Evolutionary conservation across 2,797 vertebrate genomes (phyloP), one percentile per base, ranked within the genome.

Genomic region (Oreortyx pictus): DNA sequence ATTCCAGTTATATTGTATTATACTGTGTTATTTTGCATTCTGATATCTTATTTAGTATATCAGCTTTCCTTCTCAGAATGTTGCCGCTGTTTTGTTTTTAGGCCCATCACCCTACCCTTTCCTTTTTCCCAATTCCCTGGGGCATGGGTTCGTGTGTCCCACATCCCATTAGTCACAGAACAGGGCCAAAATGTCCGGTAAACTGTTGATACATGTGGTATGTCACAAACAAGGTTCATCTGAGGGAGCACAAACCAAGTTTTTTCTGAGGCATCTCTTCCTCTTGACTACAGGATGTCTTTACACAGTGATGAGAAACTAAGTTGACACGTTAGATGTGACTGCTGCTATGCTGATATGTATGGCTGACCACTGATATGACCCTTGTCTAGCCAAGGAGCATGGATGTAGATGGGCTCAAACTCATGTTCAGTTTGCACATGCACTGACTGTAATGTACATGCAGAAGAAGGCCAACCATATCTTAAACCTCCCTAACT

Each of bases 331-430:
- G 27, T 57, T 29, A 75, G 49, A 31, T 65, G 8, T 50, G 50
- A 44, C 54, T 62, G 39, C 15, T 39, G 50, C 27, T 60, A 29
- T 64, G 39, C 20, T 46, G 44, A 23, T 20, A 39, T 1, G 3
- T 33, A 59, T 22, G 18, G 8, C 44, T 71, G 37, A 7, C 3
- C n/a, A 9, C 6, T 66, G n/a, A 18, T 24, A 10, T 23, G 19
- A 2, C 33, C 12, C 17, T 74, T 49, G 22, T 57, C 49, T 24
- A 54, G 22, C 25, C 49, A 25, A 77, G 49, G 44, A 93, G 39
- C 0, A 0, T 15, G 27, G 35, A 47, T 9, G 3, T 18, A 71
- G 44, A 7, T 18, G 27, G 14, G 31, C 41, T 89, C 41, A 65
- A 56, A 65, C 46, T 75, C 61, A 65, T 7, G 18, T 37, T 56